Evolutionary conservation across 2,888 invertebrate genomes (phyloP), one percentile per base, ranked within the genome.

Genomic region (Eubasilissa splendida): DNA sequence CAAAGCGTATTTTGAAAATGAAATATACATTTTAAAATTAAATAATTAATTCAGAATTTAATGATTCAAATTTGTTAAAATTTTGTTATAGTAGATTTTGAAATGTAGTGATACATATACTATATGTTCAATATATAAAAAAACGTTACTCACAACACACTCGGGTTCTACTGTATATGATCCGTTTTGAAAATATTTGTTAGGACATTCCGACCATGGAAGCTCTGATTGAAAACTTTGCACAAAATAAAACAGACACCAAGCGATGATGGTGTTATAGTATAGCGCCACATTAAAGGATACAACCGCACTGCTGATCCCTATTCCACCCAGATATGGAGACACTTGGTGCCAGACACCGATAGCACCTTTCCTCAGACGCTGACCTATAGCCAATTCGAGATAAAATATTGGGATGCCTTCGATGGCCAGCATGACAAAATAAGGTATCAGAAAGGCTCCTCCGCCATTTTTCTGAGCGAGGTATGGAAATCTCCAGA

Each of bases 251-350:
- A 97, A 97, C 86, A 98, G 92, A 87, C 98, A 98, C 99, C 99
- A 99, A 82, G 98, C 98, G 85, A 99, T 98, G 85, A 99, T 98
- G 82, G 98, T 98, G 89, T 99, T 99, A 89, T 99, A 99, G 89
- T 99, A 99, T 84, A 99, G 92, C 11, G 97, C 98, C 84, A 99
- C 98, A 87, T 98, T 96, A 89, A 97, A 98, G 0, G 98, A 98
- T 54, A 99, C 98, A 84, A 99, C 96, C 1, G 98, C 98, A 79
- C 97, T 97, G 86, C 98, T 97, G 85, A 98, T 94, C 31, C 98
- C 97, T 80, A 97, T 97, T 12, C 97, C 97, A 22, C 95, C 96
- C 85, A 96, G 89, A 87, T 94, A 97, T 0, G 96, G 96, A 33
- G 96, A 96, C 75, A 96, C 95, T 89, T 97, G 96, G 88, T 96